These are phyloP conservation scores for Biston stratarius DNA, from an alignment of 2,888 invertebrate species.

Conservation along the genomic window DNA sequence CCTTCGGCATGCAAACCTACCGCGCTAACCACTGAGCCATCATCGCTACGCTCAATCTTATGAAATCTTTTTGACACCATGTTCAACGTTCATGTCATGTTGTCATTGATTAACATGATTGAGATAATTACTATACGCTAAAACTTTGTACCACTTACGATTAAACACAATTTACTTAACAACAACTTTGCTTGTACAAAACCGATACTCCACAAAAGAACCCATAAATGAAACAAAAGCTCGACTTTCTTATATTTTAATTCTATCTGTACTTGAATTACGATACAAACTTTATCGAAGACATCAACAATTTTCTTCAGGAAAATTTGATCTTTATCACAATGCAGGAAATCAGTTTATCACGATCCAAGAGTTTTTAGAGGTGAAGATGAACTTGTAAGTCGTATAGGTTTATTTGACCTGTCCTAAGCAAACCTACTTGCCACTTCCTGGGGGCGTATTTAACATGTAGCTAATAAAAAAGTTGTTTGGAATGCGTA, in stretches of 20 bases:
- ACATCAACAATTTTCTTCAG: background rate
- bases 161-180: background rate
- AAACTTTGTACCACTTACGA: too few relatives aligned
- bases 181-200: constrained; percentile 16
- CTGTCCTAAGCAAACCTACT: constrained; percentile 65
- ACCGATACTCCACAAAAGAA: constrained; percentile 40
- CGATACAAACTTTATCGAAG: constrained; percentile 35
- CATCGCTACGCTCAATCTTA: too few relatives aligned
- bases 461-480: constrained; percentile 72
- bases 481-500: constrained; percentile 69
- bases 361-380: background rate
- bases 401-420: constrained; percentile 15
- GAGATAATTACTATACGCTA: too few relatives aligned
- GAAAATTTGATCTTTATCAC: constrained; percentile 2
- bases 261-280: constrained; percentile 50
- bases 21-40: too few relatives aligned
- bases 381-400: background rate
- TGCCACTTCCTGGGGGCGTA: constrained; percentile 61
- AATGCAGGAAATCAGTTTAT: background rate
- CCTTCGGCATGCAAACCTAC: too few relatives aligned
- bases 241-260: constrained; percentile 57
- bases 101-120: too few relatives aligned
- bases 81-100: too few relatives aligned
- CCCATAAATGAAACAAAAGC: constrained; percentile 45
- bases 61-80: too few relatives aligned